Conservation (phyloP, 2,888 invertebrate species). For the Ichneumoninae sp. region DNA sequence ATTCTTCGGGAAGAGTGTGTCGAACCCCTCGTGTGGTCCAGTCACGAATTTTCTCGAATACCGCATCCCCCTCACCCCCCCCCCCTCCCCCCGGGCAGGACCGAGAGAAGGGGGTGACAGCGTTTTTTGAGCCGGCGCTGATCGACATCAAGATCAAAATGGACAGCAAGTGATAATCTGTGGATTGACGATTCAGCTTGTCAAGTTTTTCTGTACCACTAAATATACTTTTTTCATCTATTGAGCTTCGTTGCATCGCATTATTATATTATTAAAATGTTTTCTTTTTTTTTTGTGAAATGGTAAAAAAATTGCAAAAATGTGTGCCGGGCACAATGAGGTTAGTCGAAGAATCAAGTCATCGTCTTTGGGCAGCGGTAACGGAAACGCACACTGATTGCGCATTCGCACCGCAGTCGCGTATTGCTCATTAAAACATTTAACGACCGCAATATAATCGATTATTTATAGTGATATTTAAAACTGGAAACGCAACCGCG, state of each 20-base stretch:
- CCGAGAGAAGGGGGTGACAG: conserved; percentile 26
- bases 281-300: not conserved
- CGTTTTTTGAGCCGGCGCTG: conserved; percentile 36
- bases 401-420: conserved; percentile 50
- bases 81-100: conserved; percentile 20
- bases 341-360: conserved; percentile 60
- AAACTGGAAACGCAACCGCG: conserved; percentile 67
- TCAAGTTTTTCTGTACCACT: conserved; percentile 4
- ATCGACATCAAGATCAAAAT: conserved; percentile 49
- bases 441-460: conserved; percentile 80
- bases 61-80: not conserved
- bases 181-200: conserved; percentile 38
- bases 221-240: not conserved
- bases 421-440: conserved; percentile 79
- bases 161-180: conserved; percentile 29
- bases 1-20: conserved; percentile 50
- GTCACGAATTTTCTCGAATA: conserved; percentile 43
- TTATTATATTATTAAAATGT: conserved; percentile 39
- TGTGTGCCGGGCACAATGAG: conserved; percentile 60
- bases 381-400: conserved; percentile 32
- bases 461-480: conserved; percentile 81
- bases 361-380: conserved; percentile 68
- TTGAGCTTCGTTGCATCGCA: not conserved
- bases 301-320: conserved; percentile 28
- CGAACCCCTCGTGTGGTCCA: conserved; percentile 8